These are phyloP conservation scores for Polylopha cassiicola DNA, from an alignment of 2,888 invertebrate genomes.

Conservation along the genomic window DNA sequence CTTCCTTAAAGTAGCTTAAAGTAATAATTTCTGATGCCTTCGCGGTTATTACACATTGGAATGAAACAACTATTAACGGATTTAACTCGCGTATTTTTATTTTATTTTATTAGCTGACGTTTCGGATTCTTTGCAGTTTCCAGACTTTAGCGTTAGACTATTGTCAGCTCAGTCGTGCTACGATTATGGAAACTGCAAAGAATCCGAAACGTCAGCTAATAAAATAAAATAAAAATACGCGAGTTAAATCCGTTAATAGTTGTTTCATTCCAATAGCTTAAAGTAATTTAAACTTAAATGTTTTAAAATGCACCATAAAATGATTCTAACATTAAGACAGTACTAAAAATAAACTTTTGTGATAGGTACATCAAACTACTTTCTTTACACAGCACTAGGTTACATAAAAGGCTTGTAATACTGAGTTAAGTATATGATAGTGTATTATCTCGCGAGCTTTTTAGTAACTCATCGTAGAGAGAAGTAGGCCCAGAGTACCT, in stretches of 20 bases:
- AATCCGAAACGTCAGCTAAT: too few relatives aligned
- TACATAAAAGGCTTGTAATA: constrained; percentile 50
- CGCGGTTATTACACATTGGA: too few relatives aligned
- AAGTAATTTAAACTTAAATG: constrained; percentile 41
- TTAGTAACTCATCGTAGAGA: constrained; percentile 80
- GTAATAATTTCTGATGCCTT: too few relatives aligned
- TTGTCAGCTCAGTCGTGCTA: too few relatives aligned
- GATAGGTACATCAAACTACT: constrained; percentile 24
- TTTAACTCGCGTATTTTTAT: too few relatives aligned
- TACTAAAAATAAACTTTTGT: constrained; percentile 20
- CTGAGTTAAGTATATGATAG: constrained; percentile 45
- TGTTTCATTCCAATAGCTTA: constrained; percentile 29
- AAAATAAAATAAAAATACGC: too few relatives aligned
- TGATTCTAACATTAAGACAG: constrained; percentile 35
- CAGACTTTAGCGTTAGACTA: too few relatives aligned
- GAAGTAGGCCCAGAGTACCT: constrained; percentile 80
- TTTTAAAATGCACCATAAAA: constrained; percentile 51
- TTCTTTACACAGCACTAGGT: constrained; percentile 44
- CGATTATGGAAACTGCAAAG: too few relatives aligned
- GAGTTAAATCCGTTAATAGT: too few relatives aligned
- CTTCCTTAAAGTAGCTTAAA: constrained; percentile 33
- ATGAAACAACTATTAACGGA: too few relatives aligned
- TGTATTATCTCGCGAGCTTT: constrained; percentile 37
- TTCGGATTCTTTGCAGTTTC: too few relatives aligned
- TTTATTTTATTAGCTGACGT: too few relatives aligned